A percentile compares a stretch with the other conserved stretches of the same genome.
phyloP scores from a whole-genome alignment of 23 tunicate genomes.

The Clavelina lepadiformis region DNA sequence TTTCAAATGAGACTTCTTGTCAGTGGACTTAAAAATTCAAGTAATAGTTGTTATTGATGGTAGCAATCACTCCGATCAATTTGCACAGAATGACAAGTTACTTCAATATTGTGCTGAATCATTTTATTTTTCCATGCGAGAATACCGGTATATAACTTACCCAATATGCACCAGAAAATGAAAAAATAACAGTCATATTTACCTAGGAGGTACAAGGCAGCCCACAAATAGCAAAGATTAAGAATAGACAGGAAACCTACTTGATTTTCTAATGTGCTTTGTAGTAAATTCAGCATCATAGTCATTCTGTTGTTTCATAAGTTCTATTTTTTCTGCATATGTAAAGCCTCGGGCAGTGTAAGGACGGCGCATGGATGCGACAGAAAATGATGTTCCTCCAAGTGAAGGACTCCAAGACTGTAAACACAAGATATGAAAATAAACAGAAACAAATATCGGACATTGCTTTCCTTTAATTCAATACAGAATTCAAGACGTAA shows the following conservation, averaged over 20 bases:
- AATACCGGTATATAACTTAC: too few relatives aligned
- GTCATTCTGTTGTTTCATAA: constrained; percentile 92
- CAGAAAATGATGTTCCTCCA: constrained; percentile 38
- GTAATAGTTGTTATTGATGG: too few relatives aligned
- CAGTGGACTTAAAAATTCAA: too few relatives aligned
- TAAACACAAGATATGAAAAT: constrained; percentile 5
- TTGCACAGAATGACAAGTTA: too few relatives aligned
- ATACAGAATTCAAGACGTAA: too few relatives aligned
- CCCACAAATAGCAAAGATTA: too few relatives aligned
- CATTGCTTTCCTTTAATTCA: too few relatives aligned
- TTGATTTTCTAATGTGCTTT: constrained; percentile 28
- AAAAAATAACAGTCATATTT: background rate
- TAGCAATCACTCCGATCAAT: too few relatives aligned
- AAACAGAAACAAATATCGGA: too few relatives aligned
- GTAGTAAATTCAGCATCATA: constrained; percentile 60
- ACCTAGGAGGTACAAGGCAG: background rate
- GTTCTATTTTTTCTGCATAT: constrained; percentile 87
- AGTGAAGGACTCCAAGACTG: constrained; percentile 76
- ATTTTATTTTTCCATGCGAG: background rate
- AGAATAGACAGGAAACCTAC: constrained; percentile 7
- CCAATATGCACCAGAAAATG: background rate
- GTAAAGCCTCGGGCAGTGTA: constrained; percentile 86
- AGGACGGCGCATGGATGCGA: constrained; percentile 58
- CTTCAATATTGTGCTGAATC: too few relatives aligned
- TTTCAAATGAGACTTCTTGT: too few relatives aligned